Percentiles rank a stretch among this genome's conserved stretches.
Evolutionary conservation across 2,888 invertebrate species (phyloP).

Genomic region (Poecilus cupreus): DNA sequence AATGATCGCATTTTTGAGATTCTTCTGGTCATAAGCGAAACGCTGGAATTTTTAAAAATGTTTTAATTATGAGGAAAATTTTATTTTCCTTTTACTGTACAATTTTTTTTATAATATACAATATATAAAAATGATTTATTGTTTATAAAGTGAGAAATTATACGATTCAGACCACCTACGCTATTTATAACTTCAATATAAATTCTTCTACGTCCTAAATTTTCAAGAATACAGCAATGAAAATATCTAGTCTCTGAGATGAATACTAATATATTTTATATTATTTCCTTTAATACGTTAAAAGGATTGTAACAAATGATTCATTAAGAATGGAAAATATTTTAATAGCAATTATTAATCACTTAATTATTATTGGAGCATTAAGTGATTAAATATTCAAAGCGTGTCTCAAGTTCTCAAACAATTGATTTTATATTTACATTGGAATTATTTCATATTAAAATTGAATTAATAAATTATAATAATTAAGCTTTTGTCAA

Average conservation of each 20-base stretch:
- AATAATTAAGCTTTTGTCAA: neutral
- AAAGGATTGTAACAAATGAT: neutral
- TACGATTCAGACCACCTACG: neutral
- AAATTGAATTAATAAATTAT: slow-evolving; percentile 4
- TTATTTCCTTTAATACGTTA: slow-evolving; percentile 9
- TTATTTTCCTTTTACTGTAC: neutral
- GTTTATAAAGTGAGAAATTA: neutral
- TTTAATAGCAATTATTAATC: slow-evolving; percentile 16
- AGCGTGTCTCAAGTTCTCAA: neutral
- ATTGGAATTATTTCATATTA: slow-evolving; percentile 15
- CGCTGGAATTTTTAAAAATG: slow-evolving; percentile 28
- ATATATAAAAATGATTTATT: slow-evolving; percentile 18
- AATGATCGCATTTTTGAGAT: slow-evolving; percentile 42
- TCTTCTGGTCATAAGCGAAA: slow-evolving; percentile 29
- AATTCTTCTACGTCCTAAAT: slow-evolving; percentile 10
- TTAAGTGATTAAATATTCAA: slow-evolving; percentile 30
- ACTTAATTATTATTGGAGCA: slow-evolving; percentile 6
- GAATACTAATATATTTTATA: slow-evolving; percentile 3
- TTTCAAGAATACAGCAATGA: neutral
- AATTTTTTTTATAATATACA: neutral
- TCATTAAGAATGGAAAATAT: neutral
- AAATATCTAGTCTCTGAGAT: neutral
- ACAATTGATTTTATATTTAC: slow-evolving; percentile 29
- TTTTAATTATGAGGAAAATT: slow-evolving; percentile 34
- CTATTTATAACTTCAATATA: neutral